phyloP scores from a whole-genome alignment of 2,888 invertebrate species.

The Sisyra terminalis region DNA sequence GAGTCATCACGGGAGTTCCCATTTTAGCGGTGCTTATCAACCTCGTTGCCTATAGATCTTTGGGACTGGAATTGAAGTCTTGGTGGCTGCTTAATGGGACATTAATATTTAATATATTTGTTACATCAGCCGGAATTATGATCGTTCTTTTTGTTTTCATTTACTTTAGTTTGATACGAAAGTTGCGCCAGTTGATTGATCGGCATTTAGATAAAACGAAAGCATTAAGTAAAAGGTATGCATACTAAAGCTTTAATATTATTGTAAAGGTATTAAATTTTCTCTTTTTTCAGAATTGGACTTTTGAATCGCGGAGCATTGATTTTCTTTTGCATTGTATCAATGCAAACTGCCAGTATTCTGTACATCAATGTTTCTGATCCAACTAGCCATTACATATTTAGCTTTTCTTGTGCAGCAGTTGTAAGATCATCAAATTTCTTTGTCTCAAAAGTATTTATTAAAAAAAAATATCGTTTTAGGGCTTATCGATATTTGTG shows the following conservation, averaged over 20 bases:
- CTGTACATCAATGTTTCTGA: conserved; percentile 43
- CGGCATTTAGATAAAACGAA: conserved; percentile 42
- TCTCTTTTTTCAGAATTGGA: conserved; percentile 35
- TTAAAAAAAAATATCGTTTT: too few relatives aligned
- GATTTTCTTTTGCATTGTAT: conserved; percentile 38
- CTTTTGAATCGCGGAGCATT: conserved; percentile 42
- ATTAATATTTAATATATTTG: conserved; percentile 45
- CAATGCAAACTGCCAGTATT: conserved; percentile 42
- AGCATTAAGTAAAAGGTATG: conserved; percentile 36
- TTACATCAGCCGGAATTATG: conserved; percentile 49
- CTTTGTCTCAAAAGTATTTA: too few relatives aligned
- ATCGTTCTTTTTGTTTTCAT: conserved; percentile 49
- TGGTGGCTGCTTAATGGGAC: conserved; percentile 47
- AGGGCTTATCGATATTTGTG: conserved; percentile 28
- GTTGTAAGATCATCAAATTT: conserved; percentile 31
- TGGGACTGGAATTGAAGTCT: conserved; percentile 35
- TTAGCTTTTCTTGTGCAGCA: conserved; percentile 35
- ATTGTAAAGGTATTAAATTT: conserved; percentile 9
- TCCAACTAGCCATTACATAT: conserved; percentile 39
- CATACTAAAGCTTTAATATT: conserved; percentile 8
- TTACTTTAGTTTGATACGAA: conserved; percentile 45
- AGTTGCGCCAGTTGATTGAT: conserved; percentile 38
- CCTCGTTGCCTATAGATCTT: conserved; percentile 45
- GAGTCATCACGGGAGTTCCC: conserved; percentile 52
- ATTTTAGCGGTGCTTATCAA: conserved; percentile 48